Evolutionary conservation across 2,888 invertebrate species (phyloP).

Genomic region (Ryuthela nishihirai): DNA sequence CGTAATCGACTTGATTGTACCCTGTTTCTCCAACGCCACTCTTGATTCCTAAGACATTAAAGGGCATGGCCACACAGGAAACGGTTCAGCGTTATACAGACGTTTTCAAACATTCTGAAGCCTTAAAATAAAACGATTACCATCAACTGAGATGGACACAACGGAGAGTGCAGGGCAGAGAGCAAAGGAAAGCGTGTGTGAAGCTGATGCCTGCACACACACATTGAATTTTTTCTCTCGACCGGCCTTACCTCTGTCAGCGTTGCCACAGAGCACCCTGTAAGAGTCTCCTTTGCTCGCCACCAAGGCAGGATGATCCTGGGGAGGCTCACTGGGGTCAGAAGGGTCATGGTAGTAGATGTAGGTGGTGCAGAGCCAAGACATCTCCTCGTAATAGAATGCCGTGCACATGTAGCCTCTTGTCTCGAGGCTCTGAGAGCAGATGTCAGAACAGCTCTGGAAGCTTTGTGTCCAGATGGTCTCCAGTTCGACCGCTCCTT

Average conservation of each 20-base stretch:
- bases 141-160: too few species aligned
- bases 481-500: slow-evolving; percentile 38
- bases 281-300: slow-evolving; percentile 42
- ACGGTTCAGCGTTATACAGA: too few species aligned
- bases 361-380: slow-evolving; percentile 31
- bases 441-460: slow-evolving; percentile 40
- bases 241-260: slow-evolving; percentile 40
- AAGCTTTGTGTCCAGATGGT: slow-evolving; percentile 39
- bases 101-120: too few species aligned
- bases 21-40: too few species aligned
- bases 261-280: slow-evolving; percentile 41
- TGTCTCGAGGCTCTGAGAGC: slow-evolving; percentile 39
- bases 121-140: too few species aligned
- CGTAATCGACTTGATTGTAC: too few species aligned
- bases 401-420: slow-evolving; percentile 53
- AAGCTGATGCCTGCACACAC: too few species aligned
- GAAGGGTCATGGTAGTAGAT: slow-evolving; percentile 27
- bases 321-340: slow-evolving; percentile 12
- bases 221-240: slow-evolving; percentile 55
- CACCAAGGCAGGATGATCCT: slow-evolving; percentile 13
- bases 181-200: too few species aligned
- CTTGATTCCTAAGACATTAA: too few species aligned
- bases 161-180: too few species aligned
- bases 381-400: slow-evolving; percentile 21
- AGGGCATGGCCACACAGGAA: too few species aligned